Evolutionary conservation across 2,888 invertebrate species (phyloP), one percentile per base, ranked within the genome.

Genomic region (Catocala nupta): DNA sequence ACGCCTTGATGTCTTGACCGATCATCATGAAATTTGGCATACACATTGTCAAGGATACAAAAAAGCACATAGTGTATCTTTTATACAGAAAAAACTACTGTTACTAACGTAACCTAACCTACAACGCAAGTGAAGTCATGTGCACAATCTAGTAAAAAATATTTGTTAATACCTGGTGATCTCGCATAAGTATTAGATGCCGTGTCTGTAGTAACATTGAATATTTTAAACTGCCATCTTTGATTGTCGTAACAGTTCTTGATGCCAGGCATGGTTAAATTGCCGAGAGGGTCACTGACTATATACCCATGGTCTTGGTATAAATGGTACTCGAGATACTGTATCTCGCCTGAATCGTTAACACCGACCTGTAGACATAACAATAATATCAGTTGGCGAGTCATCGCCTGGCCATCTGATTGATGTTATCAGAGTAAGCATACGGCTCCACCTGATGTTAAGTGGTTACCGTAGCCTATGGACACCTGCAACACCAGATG

Each of bases 171-270:
- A 95, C 97, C 96, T 78, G 97, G 97, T 13, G 96, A 94, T 85
- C 97, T 90, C 62, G 95, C 93, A 76, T 88, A 96, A 0, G 96
- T 96, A 75, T 96, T 96, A 0, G 95, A 90, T 1, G 96, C 90
- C 13, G 95, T 94, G 75, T 97, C 96, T 0, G 97, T 97, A 11
- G 81, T 87, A 0, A 93, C 93, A 13, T 93, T 92, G 65, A 90
- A 92, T 5, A 85, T 55, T 59, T 86, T 90, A 43, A 78, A 85
- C 39, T 87, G 85, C 91, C 92, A 92, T 2, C 88, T 75, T 6
- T 90, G 78, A 68, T 94, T 90, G 65, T 96, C 95, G 77, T 98
- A 97, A 73, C 96, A 96, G 71, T 95, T 96, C 74, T 90, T 92
- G 6, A 95, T 76, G 5, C 88, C 85, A 0, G 85, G 51, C 0